phyloP scores from a whole-genome alignment of 2,888 invertebrate genomes.

The Tromatobia lineatoria region DNA sequence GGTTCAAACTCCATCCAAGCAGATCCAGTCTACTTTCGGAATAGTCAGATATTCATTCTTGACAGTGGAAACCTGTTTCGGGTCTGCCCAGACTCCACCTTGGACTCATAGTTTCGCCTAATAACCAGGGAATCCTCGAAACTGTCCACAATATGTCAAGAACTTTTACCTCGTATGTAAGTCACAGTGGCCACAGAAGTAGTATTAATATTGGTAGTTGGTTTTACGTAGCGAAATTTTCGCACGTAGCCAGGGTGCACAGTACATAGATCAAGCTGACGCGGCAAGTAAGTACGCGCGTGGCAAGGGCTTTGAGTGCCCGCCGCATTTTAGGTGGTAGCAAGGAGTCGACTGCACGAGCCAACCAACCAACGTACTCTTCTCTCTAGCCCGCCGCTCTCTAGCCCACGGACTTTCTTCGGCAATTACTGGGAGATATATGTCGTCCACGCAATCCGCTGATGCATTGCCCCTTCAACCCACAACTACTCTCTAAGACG shows the following conservation, averaged over 20 bases:
- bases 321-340: constrained; percentile 72
- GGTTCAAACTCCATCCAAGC: too few relatives aligned
- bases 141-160: neutral
- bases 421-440: constrained; percentile 74
- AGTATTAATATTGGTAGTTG: constrained; percentile 25
- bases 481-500: constrained; percentile 75
- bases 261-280: constrained; percentile 73
- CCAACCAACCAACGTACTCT: neutral
- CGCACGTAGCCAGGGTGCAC: constrained; percentile 32
- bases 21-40: too few relatives aligned
- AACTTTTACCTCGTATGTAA: neutral
- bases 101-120: too few relatives aligned
- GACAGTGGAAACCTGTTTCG: too few relatives aligned
- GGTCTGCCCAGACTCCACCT: too few relatives aligned
- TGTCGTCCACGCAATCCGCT: constrained; percentile 80
- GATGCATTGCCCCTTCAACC: constrained; percentile 81
- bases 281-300: constrained; percentile 64
- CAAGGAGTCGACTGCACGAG: neutral
- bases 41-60: too few relatives aligned
- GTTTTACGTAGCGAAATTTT: constrained; percentile 40
- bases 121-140: neutral
- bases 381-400: constrained; percentile 37
- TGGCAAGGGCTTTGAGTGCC: constrained; percentile 55
- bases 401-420: constrained; percentile 45
- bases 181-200: neutral